Evolutionary conservation across 2,888 invertebrate species (phyloP), one percentile per base, ranked within the genome.

Genomic region (Rotaria socialis): DNA sequence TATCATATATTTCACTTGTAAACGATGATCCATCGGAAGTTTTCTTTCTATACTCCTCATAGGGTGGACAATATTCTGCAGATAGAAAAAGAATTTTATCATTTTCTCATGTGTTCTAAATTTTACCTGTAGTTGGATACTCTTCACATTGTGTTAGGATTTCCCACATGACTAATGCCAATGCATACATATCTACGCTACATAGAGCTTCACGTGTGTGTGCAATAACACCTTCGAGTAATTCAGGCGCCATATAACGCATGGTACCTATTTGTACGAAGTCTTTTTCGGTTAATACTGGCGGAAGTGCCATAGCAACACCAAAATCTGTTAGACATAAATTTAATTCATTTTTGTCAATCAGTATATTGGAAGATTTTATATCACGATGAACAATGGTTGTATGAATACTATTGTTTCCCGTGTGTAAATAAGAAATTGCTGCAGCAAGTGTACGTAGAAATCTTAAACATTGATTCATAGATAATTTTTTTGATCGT

Each of bases 161-260:
- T 43, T 80, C 75, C 75, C 75, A 80, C 43, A 80, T 43, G 41
- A 80, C 75, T 10, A 80, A 47, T 7, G 47, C 75, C 22, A 80
- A 80, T 14, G 75, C 75, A 80, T 80, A 80, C 43, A 80, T 80
- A 24, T 80, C 75, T 2, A 80, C 75, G 24, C 43, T 47, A 47
- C 35, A 80, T 24, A 80, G 24, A 47, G 75, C 75, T 35, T 41
- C 75, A 47, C 35, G 41, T 19, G 75, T 80, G 47, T 80, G 41
- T 24, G 75, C 16, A 80, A 80, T 80, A 35, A 80, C 75, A 80
- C 75, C 75, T 47, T 80, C 75, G 24, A 80, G 75, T 47, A 80
- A 80, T 80, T 80, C 75, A 14, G 75, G 75, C 24, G 75, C 75
- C 75, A 80, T 80, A 47, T 80, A 80, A 47, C 75, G 75, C 22